Base-by-base conservation (phyloP, 2,797 vertebrate genomes). In the Neomorphus geoffroyi region DNA sequence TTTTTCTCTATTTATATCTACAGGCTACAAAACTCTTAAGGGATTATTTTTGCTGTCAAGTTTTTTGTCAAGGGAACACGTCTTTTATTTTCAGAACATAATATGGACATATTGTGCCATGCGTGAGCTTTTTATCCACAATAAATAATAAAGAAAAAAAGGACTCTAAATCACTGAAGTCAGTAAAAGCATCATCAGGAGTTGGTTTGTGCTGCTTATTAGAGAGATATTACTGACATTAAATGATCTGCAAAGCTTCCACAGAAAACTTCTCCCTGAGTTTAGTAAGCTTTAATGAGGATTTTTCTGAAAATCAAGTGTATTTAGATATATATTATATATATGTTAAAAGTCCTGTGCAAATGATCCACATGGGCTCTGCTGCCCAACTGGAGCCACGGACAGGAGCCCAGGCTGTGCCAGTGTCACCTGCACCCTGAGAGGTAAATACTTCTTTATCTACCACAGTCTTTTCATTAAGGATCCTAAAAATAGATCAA, bases 401-500 rank as follows among this genome's bases (percentile, higher is more conserved):
- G 75, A 9, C 0, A 1, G 62, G 12, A 69, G 62, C 28, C 51
- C 43, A 39, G 64, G 21, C 57, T 70, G 57, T 53, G 43, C 30
- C 23, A 12, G 13, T 22, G 28, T 12, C 67, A 45, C 9, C 50
- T 64, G 43, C 33, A 58, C 17, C 46, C 18, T 21, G 27, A 72
- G 17, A 50, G 32, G 7, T 37, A 56, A 43, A 57, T 43, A n/a
- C 39, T 45, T 65, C 43, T 32, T 62, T 92, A 43, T 5, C 0
- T 1, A 32, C 18, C 15, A 74, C 91, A 84, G 88, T 70, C 66
- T 79, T 92, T 96, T 91, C 69, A 78, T 87, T 53, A 89, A 70
- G 30, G 53, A 74, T 57, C 50, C 92, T 93, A 87, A 96, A 97
- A 97, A 91, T 78, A 94, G 85, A 80, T 70, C 41, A 64, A 72